Base-by-base conservation (phyloP, 1,140 invertebrate genomes). In the Rhopalosiphum maidis region DNA sequence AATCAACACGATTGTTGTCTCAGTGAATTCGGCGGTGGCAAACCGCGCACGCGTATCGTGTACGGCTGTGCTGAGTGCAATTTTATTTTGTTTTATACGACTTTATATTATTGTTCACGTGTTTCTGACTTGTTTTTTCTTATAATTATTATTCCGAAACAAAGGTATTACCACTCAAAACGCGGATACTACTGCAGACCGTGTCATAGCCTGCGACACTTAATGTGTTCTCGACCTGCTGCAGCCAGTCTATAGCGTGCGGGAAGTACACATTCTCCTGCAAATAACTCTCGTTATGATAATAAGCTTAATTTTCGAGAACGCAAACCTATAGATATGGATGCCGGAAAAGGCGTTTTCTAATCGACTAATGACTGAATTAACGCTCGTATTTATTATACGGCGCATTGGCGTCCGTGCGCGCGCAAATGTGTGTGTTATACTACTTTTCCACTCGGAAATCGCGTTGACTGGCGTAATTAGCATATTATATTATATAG, bases 381-480 rank as follows among this genome's bases (percentile, higher is more conserved):
- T 77, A 77, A 77, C 60, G 60, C 60, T 35, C 30, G 15, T 77
- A n/a, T 77, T 77, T n/a, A 68, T 30, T 68, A 77, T 15, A 15
- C 60, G n/a, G 60, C 15, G 23, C 60, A 77, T 18, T n/a, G 11
- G 60, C 8, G n/a, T 77, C n/a, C 60, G 60, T 77, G 60, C n/a
- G 60, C 8, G 23, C 15, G 15, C 48, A 51, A 51, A 51, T 86
- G 23, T 43, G 30, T 87, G 30, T 87, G n/a, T 88, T 88, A 1
- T 51, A 37, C 30, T 46, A 37, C 30, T 46, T 88, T 51, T 35
- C 86, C n/a, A 30, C 43, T 88, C 21, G 18, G 9, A 88, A 88
- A 88, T 88, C 86, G 89, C 89, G 89, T 90, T 90, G 54, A 90
- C 55, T 90, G 41, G 25, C 22, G 37, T 90, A 90, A 90, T 90